These are phyloP conservation scores for Drosophila dunni DNA, from an alignment of 1,140 invertebrate species.

Conservation along the genomic window DNA sequence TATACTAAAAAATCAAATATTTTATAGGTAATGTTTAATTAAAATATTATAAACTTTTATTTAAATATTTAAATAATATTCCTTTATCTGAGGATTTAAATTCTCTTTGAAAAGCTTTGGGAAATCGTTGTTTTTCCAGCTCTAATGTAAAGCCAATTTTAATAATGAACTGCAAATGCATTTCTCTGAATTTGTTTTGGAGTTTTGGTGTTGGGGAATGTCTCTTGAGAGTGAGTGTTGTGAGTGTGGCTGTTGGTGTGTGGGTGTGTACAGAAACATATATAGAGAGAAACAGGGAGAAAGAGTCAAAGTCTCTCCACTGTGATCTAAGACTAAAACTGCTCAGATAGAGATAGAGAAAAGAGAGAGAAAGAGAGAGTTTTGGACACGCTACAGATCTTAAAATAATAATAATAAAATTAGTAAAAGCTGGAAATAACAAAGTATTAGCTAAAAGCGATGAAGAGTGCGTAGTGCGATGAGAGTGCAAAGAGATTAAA, in stretches of 20 bases:
- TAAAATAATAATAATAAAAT: conserved; percentile 30
- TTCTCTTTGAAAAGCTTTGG: no score
- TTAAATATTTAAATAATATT: no score
- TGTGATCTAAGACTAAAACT: conserved; percentile 32
- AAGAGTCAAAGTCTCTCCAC: conserved; percentile 20
- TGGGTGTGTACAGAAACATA: conserved; percentile 42
- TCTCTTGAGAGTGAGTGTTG: conserved; percentile 6
- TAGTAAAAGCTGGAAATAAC: conserved; percentile 36
- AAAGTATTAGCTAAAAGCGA: conserved; percentile 43
- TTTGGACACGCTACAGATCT: conserved; percentile 21
- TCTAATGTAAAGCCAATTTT: conserved; percentile 22
- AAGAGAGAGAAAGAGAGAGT: conserved; percentile 14
- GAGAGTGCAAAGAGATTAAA: conserved; percentile 36
- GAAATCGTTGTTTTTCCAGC: no score
- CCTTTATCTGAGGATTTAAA: no score
- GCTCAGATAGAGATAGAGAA: conserved; percentile 6
- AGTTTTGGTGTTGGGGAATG: conserved; percentile 4
- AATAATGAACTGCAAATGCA: conserved; percentile 14
- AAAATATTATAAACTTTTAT: no score
- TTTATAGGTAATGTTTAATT: no score
- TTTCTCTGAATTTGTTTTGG: conserved; percentile 4
- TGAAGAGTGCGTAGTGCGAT: conserved; percentile 45
- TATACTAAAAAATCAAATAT: no score
- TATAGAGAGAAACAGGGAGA: neutral
- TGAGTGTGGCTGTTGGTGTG: conserved; percentile 6